phyloP scores from a whole-genome alignment of 2,113 vertebrate species.

The Aix galericulata region DNA sequence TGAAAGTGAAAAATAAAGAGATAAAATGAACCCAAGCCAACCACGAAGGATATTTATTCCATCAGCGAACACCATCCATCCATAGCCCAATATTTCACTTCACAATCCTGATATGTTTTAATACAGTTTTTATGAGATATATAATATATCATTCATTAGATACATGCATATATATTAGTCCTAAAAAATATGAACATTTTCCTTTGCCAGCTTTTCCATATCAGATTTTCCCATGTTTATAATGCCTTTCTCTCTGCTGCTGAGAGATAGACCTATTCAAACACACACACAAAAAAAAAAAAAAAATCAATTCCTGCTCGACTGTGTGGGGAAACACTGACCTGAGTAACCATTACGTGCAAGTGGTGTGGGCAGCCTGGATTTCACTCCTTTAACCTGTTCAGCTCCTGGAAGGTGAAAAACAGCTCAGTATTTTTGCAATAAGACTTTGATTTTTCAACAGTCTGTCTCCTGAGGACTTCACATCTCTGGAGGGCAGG shows the following conservation, averaged over 20 bases:
- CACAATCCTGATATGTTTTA: neutral
- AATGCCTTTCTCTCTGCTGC: neutral
- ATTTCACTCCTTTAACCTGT: neutral
- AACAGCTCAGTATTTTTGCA: neutral
- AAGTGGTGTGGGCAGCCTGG: neutral
- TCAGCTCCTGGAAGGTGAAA: neutral
- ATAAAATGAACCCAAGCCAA: conserved; percentile 1
- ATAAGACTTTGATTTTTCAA: neutral
- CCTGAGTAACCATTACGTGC: neutral
- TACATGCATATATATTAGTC: neutral
- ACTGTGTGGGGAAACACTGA: neutral
- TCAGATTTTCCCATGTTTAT: conserved; percentile 9
- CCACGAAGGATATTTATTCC: neutral
- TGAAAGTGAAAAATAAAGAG: neutral
- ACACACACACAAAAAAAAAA: neutral
- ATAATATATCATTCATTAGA: neutral
- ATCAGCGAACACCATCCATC: neutral
- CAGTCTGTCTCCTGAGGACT: neutral
- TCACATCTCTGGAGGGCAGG: neutral
- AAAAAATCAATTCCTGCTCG: conserved; percentile 1
- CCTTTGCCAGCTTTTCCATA: neutral
- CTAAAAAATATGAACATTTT: neutral
- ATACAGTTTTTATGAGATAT: neutral
- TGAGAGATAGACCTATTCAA: neutral
- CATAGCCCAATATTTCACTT: neutral